Conservation (phyloP, 2,888 invertebrate species). For the Melanotus villosus region DNA sequence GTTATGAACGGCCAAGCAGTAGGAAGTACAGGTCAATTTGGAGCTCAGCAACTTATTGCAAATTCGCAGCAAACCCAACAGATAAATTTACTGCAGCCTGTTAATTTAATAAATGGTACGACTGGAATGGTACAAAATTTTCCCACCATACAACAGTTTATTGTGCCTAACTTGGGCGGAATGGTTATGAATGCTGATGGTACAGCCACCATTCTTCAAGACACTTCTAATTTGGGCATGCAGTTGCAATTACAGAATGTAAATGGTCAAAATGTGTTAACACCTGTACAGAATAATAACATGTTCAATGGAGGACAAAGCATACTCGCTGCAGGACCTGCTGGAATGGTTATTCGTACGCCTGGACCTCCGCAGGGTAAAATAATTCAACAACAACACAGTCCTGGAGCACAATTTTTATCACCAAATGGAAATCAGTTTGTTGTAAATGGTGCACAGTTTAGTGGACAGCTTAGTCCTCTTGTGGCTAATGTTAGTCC, state of each 20-base stretch:
- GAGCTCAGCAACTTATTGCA: slow-evolving; percentile 79
- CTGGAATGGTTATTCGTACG: slow-evolving; percentile 85
- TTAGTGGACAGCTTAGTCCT: slow-evolving; percentile 85
- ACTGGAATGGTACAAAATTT: slow-evolving; percentile 82
- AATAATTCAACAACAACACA: slow-evolving; percentile 77
- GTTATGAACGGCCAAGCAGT: slow-evolving; percentile 81
- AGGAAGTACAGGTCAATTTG: slow-evolving; percentile 73
- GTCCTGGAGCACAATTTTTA: slow-evolving; percentile 79
- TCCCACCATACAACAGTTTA: slow-evolving; percentile 86
- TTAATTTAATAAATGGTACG: slow-evolving; percentile 82
- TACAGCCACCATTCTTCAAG: slow-evolving; percentile 80
- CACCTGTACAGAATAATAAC: slow-evolving; percentile 78
- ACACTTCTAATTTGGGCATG: slow-evolving; percentile 79
- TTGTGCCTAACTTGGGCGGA: slow-evolving; percentile 84
- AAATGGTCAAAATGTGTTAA: slow-evolving; percentile 82
- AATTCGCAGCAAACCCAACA: slow-evolving; percentile 70
- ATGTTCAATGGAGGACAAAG: slow-evolving; percentile 78
- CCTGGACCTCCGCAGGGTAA: slow-evolving; percentile 80
- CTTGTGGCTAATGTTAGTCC: slow-evolving; percentile 82
- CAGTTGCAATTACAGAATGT: slow-evolving; percentile 86
- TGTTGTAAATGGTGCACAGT: slow-evolving; percentile 80
- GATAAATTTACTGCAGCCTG: slow-evolving; percentile 85
- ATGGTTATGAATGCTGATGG: slow-evolving; percentile 87
- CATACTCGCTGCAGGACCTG: slow-evolving; percentile 77
- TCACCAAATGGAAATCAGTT: slow-evolving; percentile 83